These are phyloP conservation scores for Octodonta nipae DNA, from an alignment of 2,888 invertebrate species.

Conservation along the genomic window DNA sequence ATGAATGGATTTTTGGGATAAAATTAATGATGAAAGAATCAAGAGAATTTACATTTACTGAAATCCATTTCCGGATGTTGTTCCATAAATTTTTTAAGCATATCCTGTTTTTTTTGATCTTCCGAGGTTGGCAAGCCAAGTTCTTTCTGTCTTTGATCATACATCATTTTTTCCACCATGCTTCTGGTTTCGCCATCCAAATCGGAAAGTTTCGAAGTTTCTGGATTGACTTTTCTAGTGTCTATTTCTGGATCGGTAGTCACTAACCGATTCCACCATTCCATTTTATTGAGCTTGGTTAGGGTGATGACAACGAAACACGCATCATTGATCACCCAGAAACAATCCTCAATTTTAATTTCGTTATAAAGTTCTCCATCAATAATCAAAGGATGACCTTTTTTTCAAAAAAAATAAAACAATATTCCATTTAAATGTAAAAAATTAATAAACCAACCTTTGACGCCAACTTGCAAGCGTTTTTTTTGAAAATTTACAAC, in stretches of 20 bases:
- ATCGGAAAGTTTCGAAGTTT: conserved; percentile 92
- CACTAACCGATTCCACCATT: conserved; percentile 91
- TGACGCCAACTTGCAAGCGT: no score
- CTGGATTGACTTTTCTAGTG: conserved; percentile 96
- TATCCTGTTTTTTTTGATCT: conserved; percentile 91
- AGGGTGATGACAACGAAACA: no score
- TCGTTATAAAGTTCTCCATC: no score
- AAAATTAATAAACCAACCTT: no score
- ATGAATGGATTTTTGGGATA: no score
- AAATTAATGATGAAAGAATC: no score
- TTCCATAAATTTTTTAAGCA: conserved; percentile 92
- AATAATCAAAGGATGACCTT: no score
- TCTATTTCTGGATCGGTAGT: conserved; percentile 87
- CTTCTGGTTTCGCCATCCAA: conserved; percentile 93
- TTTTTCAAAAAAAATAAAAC: no score
- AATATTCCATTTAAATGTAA: no score
- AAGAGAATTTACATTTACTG: conserved; percentile 97
- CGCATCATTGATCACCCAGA: no score
- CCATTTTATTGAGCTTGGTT: conserved; percentile 98
- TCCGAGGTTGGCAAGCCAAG: conserved; percentile 92
- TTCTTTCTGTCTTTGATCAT: conserved; percentile 94
- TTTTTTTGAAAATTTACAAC: no score
- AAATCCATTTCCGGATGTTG: conserved; percentile 99
- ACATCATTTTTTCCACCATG: conserved; percentile 99
- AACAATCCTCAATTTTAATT: no score